phyloP scores from a whole-genome alignment of 2,888 invertebrate genomes.

The Esperia sulphurella region DNA sequence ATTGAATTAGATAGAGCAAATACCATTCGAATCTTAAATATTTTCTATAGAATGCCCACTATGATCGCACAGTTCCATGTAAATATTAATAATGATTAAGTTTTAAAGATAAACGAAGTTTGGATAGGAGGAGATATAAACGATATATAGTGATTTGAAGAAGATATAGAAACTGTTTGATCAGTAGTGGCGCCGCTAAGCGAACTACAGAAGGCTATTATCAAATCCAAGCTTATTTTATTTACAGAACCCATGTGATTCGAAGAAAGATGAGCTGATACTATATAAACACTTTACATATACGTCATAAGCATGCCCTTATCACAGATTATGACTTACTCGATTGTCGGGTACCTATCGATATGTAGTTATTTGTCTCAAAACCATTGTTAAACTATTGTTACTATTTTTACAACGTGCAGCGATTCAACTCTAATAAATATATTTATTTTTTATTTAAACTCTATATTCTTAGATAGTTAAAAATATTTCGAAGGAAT shows the following conservation, averaged over 20 bases:
- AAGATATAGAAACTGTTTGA: slow-evolving; percentile 31
- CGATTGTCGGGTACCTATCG: slow-evolving; percentile 57
- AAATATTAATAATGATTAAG: slow-evolving; percentile 6
- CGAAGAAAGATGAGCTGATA: slow-evolving; percentile 39
- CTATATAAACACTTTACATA: slow-evolving; percentile 42
- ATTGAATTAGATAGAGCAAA: slow-evolving; percentile 40
- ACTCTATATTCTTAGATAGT: background rate
- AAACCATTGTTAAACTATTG: slow-evolving; percentile 16
- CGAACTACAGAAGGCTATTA: slow-evolving; percentile 70
- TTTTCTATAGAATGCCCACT: slow-evolving; percentile 57
- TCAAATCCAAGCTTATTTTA: slow-evolving; percentile 66
- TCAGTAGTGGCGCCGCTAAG: slow-evolving; percentile 56
- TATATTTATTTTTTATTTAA: background rate
- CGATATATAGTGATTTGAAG: slow-evolving; percentile 7
- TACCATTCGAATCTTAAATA: slow-evolving; percentile 45
- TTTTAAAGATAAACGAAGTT: slow-evolving; percentile 10
- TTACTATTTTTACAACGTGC: slow-evolving; percentile 4
- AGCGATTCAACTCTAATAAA: slow-evolving; percentile 10
- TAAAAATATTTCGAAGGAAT: background rate
- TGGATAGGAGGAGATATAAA: slow-evolving; percentile 11
- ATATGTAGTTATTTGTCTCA: slow-evolving; percentile 56
- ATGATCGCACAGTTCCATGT: slow-evolving; percentile 42
- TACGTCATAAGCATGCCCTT: slow-evolving; percentile 71
- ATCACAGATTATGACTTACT: slow-evolving; percentile 74
- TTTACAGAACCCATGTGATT: slow-evolving; percentile 46